Evolutionary conservation across 30 jellyfish, hydroid and myxozoan species (phyloP).

Genomic region (Chrysaora quinquecirrha): DNA sequence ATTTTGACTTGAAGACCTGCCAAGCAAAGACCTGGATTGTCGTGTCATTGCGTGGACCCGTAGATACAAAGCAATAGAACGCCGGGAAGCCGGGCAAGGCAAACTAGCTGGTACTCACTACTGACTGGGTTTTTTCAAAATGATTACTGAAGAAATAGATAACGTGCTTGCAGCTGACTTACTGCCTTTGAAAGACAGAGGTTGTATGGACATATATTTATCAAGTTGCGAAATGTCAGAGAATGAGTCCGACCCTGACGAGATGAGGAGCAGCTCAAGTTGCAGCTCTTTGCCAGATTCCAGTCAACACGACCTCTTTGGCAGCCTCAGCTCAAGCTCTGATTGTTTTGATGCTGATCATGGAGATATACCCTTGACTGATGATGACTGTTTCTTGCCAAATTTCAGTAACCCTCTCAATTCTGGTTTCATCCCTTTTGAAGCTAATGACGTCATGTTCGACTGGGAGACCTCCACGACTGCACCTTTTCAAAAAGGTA

Average conservation of each 20-base stretch:
- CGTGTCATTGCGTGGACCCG: too few species aligned
- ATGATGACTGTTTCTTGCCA: not conserved
- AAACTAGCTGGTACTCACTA: too few species aligned
- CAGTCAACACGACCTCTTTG: not conserved
- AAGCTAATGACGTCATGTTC: not conserved
- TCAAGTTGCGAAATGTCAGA: not conserved
- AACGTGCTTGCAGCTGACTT: too few species aligned
- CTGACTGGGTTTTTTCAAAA: too few species aligned
- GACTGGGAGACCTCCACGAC: not conserved
- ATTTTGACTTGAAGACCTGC: too few species aligned
- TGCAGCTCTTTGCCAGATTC: not conserved
- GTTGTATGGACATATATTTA: not conserved
- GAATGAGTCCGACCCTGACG: not conserved
- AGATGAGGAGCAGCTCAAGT: conserved; percentile 1
- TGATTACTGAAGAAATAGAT: too few species aligned
- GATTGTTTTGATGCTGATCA: not conserved
- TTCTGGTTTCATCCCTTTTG: not conserved
- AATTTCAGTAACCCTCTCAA: not conserved
- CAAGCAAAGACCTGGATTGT: too few species aligned
- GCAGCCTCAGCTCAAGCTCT: not conserved
- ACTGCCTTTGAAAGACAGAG: too few species aligned
- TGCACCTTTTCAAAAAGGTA: not conserved
- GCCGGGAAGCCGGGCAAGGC: too few species aligned
- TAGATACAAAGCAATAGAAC: too few species aligned
- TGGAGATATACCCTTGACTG: not conserved